Evolutionary conservation across 2,797 vertebrate genomes (phyloP).

Genomic region (Lacerta agilis): DNA sequence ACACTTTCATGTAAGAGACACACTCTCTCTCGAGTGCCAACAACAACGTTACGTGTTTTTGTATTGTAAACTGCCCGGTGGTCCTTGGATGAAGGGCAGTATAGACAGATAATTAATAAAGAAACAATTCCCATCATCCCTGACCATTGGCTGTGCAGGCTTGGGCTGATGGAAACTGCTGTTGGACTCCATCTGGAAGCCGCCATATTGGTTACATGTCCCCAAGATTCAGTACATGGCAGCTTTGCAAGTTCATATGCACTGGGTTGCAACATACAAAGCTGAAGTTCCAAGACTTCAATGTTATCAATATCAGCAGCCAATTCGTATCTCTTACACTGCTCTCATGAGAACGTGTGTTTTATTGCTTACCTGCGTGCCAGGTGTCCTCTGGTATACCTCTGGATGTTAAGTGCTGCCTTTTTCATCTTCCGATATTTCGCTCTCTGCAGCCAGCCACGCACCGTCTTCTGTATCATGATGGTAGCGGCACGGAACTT

Average conservation of each 20-base stretch:
- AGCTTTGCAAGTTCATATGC: not conserved
- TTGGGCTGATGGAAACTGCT: too few species aligned
- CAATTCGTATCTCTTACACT: not conserved
- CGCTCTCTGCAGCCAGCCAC: conserved; percentile 90
- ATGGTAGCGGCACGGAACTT: conserved; percentile 92
- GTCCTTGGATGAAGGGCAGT: too few species aligned
- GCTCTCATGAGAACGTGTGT: rapidly evolving
- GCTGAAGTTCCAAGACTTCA: not conserved
- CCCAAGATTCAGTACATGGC: not conserved
- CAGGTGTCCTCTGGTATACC: conserved; percentile 84
- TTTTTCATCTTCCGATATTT: conserved; percentile 83
- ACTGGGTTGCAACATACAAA: not conserved
- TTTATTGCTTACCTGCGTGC: conserved; percentile 86
- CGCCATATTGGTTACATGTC: too few species aligned
- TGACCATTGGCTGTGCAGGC: too few species aligned
- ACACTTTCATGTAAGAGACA: too few species aligned
- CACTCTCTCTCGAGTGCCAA: too few species aligned
- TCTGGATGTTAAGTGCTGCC: conserved; percentile 82
- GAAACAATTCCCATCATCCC: too few species aligned
- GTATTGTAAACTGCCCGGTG: too few species aligned
- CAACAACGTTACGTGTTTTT: too few species aligned
- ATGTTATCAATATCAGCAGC: not conserved
- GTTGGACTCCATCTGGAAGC: too few species aligned
- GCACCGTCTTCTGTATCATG: conserved; percentile 92
- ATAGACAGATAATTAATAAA: too few species aligned